Conservation (phyloP, 2,797 vertebrate genomes). For the Pseudotriccus pelzelni region DNA sequence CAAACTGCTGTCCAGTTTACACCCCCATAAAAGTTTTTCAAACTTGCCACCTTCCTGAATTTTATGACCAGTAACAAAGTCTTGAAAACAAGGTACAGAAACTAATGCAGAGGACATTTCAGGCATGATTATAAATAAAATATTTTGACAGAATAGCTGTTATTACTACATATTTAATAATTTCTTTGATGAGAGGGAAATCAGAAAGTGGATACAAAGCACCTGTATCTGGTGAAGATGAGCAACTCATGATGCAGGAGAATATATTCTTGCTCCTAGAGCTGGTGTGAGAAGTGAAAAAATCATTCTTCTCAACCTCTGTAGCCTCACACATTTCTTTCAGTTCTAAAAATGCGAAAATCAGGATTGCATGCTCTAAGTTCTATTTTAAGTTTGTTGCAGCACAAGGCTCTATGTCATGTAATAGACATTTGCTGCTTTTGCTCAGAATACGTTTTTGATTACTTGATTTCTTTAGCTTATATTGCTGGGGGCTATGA, state of each 20-base stretch:
- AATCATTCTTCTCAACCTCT: neutral
- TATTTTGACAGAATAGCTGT: neutral
- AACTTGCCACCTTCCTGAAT: neutral
- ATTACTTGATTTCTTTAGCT: neutral
- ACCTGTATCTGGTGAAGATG: neutral
- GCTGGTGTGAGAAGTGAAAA: neutral
- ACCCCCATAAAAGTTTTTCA: neutral
- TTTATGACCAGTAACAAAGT: neutral
- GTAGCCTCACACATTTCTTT: neutral
- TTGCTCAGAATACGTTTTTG: neutral
- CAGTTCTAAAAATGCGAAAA: neutral
- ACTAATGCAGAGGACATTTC: neutral
- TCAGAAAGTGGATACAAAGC: neutral
- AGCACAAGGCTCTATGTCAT: neutral
- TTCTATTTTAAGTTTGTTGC: neutral
- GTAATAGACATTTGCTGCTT: neutral
- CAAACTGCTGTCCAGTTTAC: neutral
- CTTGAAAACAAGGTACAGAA: neutral
- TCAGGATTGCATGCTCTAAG: neutral
- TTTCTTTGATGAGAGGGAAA: neutral
- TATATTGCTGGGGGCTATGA: neutral
- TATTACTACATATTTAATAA: neutral
- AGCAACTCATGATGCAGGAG: neutral
- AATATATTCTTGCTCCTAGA: neutral
- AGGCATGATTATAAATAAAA: neutral